These are phyloP conservation scores for Silurus glanis DNA, from an alignment of 2,113 vertebrate genomes.

Conservation along the genomic window DNA sequence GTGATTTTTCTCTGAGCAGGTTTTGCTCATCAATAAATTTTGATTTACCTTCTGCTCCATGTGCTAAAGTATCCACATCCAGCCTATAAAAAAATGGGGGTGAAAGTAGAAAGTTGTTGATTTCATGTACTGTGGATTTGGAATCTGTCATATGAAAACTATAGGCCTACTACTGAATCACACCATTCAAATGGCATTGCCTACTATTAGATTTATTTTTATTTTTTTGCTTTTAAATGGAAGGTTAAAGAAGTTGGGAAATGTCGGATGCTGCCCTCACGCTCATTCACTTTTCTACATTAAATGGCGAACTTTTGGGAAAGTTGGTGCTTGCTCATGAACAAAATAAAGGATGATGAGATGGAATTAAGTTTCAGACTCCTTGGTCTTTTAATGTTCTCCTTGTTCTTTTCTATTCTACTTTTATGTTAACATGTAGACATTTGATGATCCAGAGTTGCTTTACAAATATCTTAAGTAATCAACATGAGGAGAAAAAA, in stretches of 20 bases:
- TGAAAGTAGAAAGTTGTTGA: background rate
- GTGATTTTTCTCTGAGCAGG: slow-evolving; percentile 7
- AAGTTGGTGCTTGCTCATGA: slow-evolving; percentile 78
- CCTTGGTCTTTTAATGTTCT: slow-evolving; percentile 13
- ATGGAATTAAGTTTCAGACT: slow-evolving; percentile 63
- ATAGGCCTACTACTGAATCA: slow-evolving; percentile 65
- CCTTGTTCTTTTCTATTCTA: background rate
- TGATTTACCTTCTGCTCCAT: background rate
- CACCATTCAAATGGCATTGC: slow-evolving; percentile 51
- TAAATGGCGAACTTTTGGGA: slow-evolving; percentile 71
- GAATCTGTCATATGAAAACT: slow-evolving; percentile 51
- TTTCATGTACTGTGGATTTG: slow-evolving; percentile 24
- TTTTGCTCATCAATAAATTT: background rate
- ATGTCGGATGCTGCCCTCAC: slow-evolving; percentile 70
- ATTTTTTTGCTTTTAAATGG: slow-evolving; percentile 60
- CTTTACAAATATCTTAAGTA: background rate
- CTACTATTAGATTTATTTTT: slow-evolving; percentile 56
- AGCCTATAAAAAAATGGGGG: slow-evolving; percentile 1
- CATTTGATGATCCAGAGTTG: background rate
- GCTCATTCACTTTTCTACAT: slow-evolving; percentile 76
- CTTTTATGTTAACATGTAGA: background rate
- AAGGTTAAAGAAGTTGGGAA: slow-evolving; percentile 59
- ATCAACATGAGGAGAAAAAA: too few species aligned
- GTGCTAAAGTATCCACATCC: background rate
- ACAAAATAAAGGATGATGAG: slow-evolving; percentile 78